These are phyloP conservation scores for Periophthalmodon schlosseri DNA, from an alignment of 2,113 vertebrate genomes.

Conservation along the genomic window DNA sequence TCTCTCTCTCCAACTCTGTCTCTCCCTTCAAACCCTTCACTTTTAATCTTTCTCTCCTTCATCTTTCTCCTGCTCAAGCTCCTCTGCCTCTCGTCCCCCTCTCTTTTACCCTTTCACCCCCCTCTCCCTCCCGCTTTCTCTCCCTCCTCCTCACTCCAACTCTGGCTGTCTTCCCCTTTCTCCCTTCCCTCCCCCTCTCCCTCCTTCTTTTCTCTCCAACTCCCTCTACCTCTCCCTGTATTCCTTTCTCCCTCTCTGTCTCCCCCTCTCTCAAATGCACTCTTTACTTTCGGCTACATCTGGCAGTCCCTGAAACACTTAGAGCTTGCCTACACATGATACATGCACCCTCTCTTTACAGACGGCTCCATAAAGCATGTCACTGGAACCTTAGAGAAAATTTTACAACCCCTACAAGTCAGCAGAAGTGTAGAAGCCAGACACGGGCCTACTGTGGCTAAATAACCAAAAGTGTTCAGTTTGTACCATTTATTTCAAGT, in stretches of 20 bases:
- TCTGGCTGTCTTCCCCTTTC: no score
- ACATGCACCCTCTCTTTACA: constrained; percentile 25
- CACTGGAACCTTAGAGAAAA: not conserved
- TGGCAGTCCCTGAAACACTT: constrained; percentile 53
- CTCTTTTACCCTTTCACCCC: no score
- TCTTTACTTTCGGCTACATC: constrained; percentile 62
- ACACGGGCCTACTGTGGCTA: not conserved
- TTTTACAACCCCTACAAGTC: not conserved
- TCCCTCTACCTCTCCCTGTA: no score
- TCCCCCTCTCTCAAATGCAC: constrained; percentile 17
- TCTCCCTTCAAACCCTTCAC: not conserved
- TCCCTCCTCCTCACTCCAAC: constrained; percentile 24
- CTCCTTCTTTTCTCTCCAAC: constrained; percentile 23
- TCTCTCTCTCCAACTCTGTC: not conserved
- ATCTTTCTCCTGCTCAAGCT: not conserved
- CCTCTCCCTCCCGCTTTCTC: constrained; percentile 56
- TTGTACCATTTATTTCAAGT: no score
- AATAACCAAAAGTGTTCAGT: not conserved
- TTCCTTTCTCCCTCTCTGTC: not conserved
- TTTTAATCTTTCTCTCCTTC: no score
- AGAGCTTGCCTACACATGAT: constrained; percentile 39
- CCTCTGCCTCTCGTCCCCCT: no score
- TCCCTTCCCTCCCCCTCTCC: constrained; percentile 41
- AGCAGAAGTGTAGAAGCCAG: not conserved
- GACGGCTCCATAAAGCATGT: constrained; percentile 17